Base-by-base conservation (phyloP, 2,797 vertebrate genomes). In the Bradypodion pumilum region DNA sequence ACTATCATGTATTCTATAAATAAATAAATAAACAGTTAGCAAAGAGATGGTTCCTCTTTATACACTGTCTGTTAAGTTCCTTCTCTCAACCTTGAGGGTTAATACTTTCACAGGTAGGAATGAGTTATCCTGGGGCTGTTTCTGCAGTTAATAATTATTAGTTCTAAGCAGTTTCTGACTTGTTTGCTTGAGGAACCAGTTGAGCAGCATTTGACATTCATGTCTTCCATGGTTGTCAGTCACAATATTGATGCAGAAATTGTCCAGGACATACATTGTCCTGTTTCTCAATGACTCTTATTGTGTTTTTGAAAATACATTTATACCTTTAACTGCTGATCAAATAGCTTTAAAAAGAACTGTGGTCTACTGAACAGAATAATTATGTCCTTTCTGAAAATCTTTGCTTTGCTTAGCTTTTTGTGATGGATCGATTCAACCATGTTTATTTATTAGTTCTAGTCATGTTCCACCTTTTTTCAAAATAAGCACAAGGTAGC, bases 251-350 rank as follows among this genome's bases (percentile, higher is more conserved):
- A 82, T n/a, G 49, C 37, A 82, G 80, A 74, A 82, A 84, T 87
- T 87, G 52, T 42, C 79, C 60, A 87, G n/a, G 74, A 72, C 78
- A 49, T n/a, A n/a, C n/a, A n/a, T n/a, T n/a, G n/a, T n/a, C n/a
- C n/a, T n/a, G n/a, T n/a, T n/a, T n/a, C 86, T 78, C 65, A 88
- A 78, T 82, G n/a, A 52, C 86, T 89, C 79, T 82, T 81, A 2
- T 60, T 85, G 73, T 69, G 65, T 49, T 74, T 68, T 44, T 49
- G 46, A 70, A 87, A 85, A 81, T 68, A 66, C 40, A 66, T 42
- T 83, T 40, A 80, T 80, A 88, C 81, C 27, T 80, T 90, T 59
- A 86, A 65, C 49, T 3, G 23, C 7, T 59, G 32, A 15, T 46
- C 49, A 32, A 81, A 60, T 32, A 74, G 29, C 75, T 87, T 70